Evolutionary conservation across 2,888 invertebrate genomes (phyloP).

Genomic region (Zhuqinia jingwanae): DNA sequence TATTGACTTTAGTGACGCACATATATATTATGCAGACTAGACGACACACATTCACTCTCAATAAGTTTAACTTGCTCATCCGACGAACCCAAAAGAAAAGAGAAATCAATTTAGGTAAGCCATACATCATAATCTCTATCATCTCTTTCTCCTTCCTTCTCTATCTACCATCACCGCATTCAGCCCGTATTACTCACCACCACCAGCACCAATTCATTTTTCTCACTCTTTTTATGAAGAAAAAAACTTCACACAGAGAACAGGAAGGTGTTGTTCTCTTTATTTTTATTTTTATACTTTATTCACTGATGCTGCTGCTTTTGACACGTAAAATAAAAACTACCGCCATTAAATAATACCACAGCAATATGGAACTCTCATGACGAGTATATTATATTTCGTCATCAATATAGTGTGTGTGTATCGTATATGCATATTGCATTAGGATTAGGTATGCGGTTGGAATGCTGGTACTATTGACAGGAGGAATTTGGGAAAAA

Average conservation of each 20-base stretch:
- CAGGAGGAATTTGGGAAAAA: not conserved
- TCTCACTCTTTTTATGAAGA: not conserved
- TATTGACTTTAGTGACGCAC: not conserved
- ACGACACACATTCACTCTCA: not conserved
- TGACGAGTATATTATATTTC: not conserved
- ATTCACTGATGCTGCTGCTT: no score
- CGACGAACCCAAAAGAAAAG: not conserved
- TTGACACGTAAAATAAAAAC: not conserved
- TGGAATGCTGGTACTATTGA: not conserved
- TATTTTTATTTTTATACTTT: no score
- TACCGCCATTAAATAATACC: not conserved
- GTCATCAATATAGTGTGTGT: no score
- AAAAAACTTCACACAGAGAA: not conserved
- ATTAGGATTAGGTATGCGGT: not conserved
- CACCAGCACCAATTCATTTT: no score
- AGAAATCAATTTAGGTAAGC: conserved; percentile 44
- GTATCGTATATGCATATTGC: not conserved
- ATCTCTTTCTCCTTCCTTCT: no score
- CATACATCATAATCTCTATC: conserved; percentile 43
- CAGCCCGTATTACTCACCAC: not conserved
- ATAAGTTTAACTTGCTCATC: not conserved
- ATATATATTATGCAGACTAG: not conserved
- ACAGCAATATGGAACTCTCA: no score
- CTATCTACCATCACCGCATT: conserved; percentile 1
- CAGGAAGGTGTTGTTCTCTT: not conserved